These are phyloP conservation scores for Cremastinae sp. DNA, from an alignment of 2,888 invertebrate species.

Conservation along the genomic window DNA sequence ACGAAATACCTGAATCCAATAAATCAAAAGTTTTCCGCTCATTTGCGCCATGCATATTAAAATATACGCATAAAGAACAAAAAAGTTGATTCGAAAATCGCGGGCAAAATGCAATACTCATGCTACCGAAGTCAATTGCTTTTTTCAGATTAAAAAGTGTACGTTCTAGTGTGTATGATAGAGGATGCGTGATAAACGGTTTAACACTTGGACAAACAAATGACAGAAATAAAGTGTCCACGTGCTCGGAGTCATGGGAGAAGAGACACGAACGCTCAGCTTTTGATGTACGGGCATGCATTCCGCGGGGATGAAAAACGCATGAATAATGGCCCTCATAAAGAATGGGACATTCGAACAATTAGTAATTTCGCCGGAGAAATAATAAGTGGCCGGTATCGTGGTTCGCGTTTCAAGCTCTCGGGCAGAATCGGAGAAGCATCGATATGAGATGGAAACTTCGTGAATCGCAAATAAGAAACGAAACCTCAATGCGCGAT, in stretches of 20 bases:
- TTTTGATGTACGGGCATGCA: constrained; percentile 7
- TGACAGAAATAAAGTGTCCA: constrained; percentile 22
- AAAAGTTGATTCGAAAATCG: background rate
- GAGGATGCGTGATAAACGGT: constrained; percentile 33
- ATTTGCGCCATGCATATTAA: background rate
- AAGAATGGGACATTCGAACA: constrained; percentile 74
- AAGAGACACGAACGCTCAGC: constrained; percentile 18
- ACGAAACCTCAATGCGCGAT: constrained; percentile 68
- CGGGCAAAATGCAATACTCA: too few species aligned
- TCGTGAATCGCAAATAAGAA: constrained; percentile 7
- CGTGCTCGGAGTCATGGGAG: constrained; percentile 31
- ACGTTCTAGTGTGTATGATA: background rate
- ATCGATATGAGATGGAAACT: background rate
- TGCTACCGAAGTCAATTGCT: too few species aligned
- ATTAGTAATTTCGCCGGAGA: constrained; percentile 68
- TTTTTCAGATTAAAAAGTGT: constrained; percentile 11
- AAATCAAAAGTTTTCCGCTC: constrained; percentile 53
- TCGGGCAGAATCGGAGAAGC: constrained; percentile 7
- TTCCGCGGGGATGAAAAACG: constrained; percentile 47
- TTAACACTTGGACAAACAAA: constrained; percentile 42
- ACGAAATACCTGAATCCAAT: constrained; percentile 68
- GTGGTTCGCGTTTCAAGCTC: constrained; percentile 25
- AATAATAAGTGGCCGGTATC: background rate
- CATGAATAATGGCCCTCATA: constrained; percentile 73
- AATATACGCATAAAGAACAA: background rate